phyloP scores from a whole-genome alignment of 2,113 vertebrate genomes.

The Sula dactylatra region DNA sequence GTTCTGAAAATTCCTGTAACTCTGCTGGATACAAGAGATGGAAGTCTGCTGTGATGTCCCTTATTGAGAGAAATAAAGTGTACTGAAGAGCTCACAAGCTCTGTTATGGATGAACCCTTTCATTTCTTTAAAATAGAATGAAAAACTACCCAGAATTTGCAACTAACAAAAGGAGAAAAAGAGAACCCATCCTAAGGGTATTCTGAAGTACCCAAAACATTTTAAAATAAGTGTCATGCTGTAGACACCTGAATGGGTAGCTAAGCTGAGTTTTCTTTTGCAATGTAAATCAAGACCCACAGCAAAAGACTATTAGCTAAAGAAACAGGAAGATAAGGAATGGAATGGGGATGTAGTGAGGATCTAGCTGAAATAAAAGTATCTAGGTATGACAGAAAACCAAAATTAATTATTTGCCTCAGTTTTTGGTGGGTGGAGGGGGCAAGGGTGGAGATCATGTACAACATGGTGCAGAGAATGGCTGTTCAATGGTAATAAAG shows the following conservation, averaged over 20 bases:
- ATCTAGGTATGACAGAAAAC: neutral
- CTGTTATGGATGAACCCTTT: neutral
- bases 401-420: neutral
- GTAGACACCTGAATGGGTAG: neutral
- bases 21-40: neutral
- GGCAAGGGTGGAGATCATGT: neutral
- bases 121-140: neutral
- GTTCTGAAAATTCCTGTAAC: neutral
- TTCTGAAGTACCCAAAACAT: neutral
- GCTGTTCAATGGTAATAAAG: neutral
- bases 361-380: neutral
- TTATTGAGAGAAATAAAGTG: neutral
- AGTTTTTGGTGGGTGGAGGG: accelerated
- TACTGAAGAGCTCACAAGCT: neutral
- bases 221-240: neutral
- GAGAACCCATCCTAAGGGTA: neutral
- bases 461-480: neutral
- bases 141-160: neutral
- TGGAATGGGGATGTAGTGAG: neutral
- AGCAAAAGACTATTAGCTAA: neutral
- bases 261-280: neutral
- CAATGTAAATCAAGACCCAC: neutral
- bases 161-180: neutral
- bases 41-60: neutral
- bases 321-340: neutral